A percentile compares a stretch with the other conserved stretches of the same genome.
phyloP scores from a whole-genome alignment of 1,140 invertebrate species.

The Bombus waltoni region DNA sequence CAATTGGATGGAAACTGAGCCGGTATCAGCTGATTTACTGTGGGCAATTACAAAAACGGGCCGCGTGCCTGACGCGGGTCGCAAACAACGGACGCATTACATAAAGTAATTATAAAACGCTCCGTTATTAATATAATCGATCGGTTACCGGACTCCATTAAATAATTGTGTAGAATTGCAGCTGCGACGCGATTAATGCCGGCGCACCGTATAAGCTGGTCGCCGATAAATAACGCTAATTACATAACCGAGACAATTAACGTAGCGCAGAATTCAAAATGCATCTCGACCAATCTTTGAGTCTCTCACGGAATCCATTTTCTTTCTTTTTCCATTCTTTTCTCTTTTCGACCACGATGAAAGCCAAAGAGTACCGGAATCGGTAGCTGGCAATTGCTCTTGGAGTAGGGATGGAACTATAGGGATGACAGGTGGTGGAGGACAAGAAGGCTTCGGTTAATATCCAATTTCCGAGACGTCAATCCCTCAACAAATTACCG shows the following conservation, averaged over 20 bases:
- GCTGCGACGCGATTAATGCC: slow-evolving; percentile 39
- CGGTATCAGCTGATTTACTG: slow-evolving; percentile 14
- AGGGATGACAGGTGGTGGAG: slow-evolving; percentile 42
- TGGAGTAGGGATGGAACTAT: background rate
- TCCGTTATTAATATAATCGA: slow-evolving; percentile 46
- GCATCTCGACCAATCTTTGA: background rate
- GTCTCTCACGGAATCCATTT: slow-evolving; percentile 5
- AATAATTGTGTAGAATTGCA: slow-evolving; percentile 36
- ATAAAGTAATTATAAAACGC: slow-evolving; percentile 40
- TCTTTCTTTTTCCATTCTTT: background rate
- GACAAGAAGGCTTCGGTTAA: slow-evolving; percentile 73
- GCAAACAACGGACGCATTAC: slow-evolving; percentile 4
- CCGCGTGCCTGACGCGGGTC: background rate
- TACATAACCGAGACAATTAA: slow-evolving; percentile 30
- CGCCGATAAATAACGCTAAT: slow-evolving; percentile 22
- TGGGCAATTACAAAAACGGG: slow-evolving; percentile 13
- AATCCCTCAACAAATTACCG: slow-evolving; percentile 77
- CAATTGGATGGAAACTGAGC: background rate
- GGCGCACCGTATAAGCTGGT: slow-evolving; percentile 2
- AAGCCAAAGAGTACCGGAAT: slow-evolving; percentile 42
- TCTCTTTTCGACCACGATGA: background rate
- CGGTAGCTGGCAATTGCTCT: slow-evolving; percentile 48
- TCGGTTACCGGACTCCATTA: slow-evolving; percentile 34
- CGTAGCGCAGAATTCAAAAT: slow-evolving; percentile 5
- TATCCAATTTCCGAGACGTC: slow-evolving; percentile 79